Conservation (phyloP, 2,113 vertebrate species). For the Dissostichus mawsoni region DNA sequence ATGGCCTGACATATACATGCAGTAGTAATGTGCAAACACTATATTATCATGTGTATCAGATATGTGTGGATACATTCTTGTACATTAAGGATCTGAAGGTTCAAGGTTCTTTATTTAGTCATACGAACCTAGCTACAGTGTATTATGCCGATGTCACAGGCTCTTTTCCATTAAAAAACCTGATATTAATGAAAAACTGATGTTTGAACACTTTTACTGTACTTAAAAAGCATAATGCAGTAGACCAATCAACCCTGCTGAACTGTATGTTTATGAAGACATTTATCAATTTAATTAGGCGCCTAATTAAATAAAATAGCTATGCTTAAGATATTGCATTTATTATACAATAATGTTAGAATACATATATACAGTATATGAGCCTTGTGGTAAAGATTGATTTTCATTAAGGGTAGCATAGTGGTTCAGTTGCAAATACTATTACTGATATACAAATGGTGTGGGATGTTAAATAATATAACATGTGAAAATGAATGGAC, state of each 20-base stretch:
- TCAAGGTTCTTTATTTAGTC: no score
- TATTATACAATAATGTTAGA: neutral
- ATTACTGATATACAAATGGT: neutral
- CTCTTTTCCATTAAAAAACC: no score
- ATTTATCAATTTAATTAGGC: constrained; percentile 4
- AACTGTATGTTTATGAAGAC: neutral
- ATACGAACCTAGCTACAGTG: no score
- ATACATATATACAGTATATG: neutral
- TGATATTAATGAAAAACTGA: no score
- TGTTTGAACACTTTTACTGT: neutral
- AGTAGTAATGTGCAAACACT: no score
- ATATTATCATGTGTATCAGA: no score
- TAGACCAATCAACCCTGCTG: neutral
- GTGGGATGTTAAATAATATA: neutral
- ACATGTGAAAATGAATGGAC: neutral
- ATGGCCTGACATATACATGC: no score
- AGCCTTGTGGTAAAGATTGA: neutral
- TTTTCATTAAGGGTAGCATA: neutral
- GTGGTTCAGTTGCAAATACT: neutral
- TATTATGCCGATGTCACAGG: no score
- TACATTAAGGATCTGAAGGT: no score
- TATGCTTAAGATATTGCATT: neutral
- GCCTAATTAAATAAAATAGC: constrained; percentile 6
- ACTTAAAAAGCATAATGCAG: neutral
- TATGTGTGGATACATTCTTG: no score